phyloP scores from a whole-genome alignment of 1,140 invertebrate genomes.

The Drosophila sturtevanti region DNA sequence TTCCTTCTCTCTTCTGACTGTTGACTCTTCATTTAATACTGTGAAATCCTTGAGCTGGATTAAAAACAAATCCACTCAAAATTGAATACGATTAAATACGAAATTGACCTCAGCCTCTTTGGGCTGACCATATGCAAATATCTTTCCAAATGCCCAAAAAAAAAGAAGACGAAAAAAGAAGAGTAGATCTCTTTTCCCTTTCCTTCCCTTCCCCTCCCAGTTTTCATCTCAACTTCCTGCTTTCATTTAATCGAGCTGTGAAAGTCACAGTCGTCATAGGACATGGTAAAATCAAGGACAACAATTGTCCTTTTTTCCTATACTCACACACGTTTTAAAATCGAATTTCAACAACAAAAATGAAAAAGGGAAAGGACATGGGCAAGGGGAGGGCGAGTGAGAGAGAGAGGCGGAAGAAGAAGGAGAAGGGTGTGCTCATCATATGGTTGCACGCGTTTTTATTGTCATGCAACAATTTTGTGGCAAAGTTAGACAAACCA shows the following conservation, averaged over 20 bases:
- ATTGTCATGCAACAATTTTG: constrained; percentile 52
- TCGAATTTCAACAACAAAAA: constrained; percentile 57
- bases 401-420: too few relatives aligned
- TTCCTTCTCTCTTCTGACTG: not conserved
- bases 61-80: constrained; percentile 79
- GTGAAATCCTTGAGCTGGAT: constrained; percentile 45
- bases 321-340: constrained; percentile 63
- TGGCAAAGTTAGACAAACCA: constrained; percentile 16
- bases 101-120: constrained; percentile 71
- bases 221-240: not conserved
- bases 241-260: constrained; percentile 58
- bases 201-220: not conserved
- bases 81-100: constrained; percentile 77
- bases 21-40: constrained; percentile 51
- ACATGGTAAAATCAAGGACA: constrained; percentile 13
- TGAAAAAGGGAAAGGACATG: constrained; percentile 25
- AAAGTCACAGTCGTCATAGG: constrained; percentile 74
- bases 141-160: constrained; percentile 3
- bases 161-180: not conserved
- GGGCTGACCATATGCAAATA: constrained; percentile 71
- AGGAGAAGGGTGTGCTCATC: constrained; percentile 14
- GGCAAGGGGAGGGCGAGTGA: not conserved
- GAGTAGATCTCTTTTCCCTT: not conserved
- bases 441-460: constrained; percentile 34
- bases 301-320: constrained; percentile 48